phyloP scores from a whole-genome alignment of 2,888 invertebrate genomes.

The Electrophaes corylata region DNA sequence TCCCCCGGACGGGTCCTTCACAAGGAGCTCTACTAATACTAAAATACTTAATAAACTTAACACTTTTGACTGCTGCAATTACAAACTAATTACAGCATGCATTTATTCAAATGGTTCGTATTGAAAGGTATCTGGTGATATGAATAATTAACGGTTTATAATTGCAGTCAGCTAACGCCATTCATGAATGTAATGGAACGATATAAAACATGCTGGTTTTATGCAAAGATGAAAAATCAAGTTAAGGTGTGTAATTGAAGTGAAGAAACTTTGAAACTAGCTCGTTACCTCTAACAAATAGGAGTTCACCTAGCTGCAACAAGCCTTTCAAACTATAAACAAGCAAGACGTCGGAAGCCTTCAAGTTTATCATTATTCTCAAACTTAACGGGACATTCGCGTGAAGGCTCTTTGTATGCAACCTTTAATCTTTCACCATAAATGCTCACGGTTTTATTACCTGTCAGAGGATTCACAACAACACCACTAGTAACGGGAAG shows the following conservation, averaged over 20 bases:
- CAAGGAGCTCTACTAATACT: too few species aligned
- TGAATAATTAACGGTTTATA: conserved; percentile 11
- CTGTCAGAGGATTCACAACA: conserved; percentile 5
- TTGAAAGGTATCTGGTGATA: conserved; percentile 2
- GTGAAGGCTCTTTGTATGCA: conserved; percentile 10
- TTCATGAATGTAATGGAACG: conserved; percentile 4
- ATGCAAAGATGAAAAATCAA: conserved; percentile 12
- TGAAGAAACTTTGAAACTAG: conserved; percentile 19
- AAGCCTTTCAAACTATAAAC: conserved; percentile 11
- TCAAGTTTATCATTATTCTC: conserved; percentile 13
- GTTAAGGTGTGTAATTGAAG: conserved; percentile 8
- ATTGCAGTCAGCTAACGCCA: conserved; percentile 4
- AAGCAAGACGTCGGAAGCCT: conserved; percentile 21
- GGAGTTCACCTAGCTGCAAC: conserved; percentile 1
- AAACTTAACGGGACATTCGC: conserved; percentile 12
- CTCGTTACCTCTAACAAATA: conserved; percentile 7
- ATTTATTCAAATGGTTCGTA: conserved; percentile 8
- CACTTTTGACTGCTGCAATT: background rate
- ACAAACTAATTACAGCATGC: conserved; percentile 5
- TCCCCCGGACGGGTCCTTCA: too few species aligned
- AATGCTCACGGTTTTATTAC: conserved; percentile 2
- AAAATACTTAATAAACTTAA: too few species aligned
- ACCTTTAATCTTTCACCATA: conserved; percentile 1
- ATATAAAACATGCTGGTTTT: conserved; percentile 16
- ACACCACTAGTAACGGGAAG: conserved; percentile 8